Evolutionary conservation across 2,113 vertebrate genomes (phyloP).

Genomic region (Tursiops truncatus): DNA sequence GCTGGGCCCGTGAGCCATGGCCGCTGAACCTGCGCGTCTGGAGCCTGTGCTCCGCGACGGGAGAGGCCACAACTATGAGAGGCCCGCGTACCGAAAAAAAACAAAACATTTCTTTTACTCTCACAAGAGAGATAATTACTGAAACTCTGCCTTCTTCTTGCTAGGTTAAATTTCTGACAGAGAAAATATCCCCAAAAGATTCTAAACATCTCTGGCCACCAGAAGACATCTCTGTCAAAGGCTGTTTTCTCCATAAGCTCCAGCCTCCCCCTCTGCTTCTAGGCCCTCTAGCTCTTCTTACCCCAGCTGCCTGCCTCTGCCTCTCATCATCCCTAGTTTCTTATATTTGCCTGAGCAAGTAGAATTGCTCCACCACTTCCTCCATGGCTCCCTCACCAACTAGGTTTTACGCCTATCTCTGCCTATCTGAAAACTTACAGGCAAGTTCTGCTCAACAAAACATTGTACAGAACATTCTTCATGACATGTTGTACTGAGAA

Average conservation of each 20-base stretch:
- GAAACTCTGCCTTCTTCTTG: slow-evolving; percentile 23
- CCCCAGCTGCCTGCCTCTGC: neutral
- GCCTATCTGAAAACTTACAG: neutral
- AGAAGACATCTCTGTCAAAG: neutral
- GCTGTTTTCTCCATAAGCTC: neutral
- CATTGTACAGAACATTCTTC: neutral
- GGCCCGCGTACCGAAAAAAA: too few species aligned
- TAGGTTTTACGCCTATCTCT: neutral
- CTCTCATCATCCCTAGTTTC: neutral
- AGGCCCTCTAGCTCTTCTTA: neutral
- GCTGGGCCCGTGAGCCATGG: too few species aligned
- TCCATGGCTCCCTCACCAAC: neutral
- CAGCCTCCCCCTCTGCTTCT: neutral
- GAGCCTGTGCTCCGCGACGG: too few species aligned
- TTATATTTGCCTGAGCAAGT: slow-evolving; percentile 34
- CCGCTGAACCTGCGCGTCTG: too few species aligned
- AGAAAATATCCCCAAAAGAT: neutral
- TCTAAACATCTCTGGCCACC: neutral
- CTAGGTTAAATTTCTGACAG: slow-evolving; percentile 7
- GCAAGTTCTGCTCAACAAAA: slow-evolving; percentile 22
- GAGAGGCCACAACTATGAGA: too few species aligned
- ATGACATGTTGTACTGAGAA: neutral
- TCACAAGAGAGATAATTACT: neutral
- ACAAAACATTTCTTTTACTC: neutral
- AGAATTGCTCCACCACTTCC: neutral